Base-by-base conservation (phyloP, 1,140 invertebrate species). In the Pseudomyrmex concolor region DNA sequence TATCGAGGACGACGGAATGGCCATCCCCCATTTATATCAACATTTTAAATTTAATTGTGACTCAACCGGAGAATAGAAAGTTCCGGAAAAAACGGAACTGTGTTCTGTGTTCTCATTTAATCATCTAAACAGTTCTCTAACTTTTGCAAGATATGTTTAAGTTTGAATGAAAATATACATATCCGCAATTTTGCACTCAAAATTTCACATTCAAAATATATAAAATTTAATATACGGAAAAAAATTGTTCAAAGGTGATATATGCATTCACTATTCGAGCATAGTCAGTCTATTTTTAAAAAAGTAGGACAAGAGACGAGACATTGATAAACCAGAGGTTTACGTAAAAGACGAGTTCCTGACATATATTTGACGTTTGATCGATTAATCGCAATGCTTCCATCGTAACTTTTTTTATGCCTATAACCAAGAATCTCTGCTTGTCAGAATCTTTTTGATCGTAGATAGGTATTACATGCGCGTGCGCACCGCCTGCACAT, bases 361-460 rank as follows among this genome's bases (percentile, higher is more conserved):
- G 87, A 88, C 86, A 60, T 86, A 84, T 81, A 86, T 89, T 89
- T 88, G 86, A 88, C 84, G 84, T 89, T 89, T 88, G 86, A 89
- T 84, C 86, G 86, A 89, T 89, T 68, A 80, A 89, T 86, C 85
- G 60, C 57, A 17, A 12, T 48, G 50, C 71, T 50, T 43, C 64
- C 45, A 78, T 68, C 64, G 43, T 64, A 57, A 78, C 19, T 63
- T 67, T 68, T 54, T 45, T 50, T 57, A 68, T 51, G 51, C 63
- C 43, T 45, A 57, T 22, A 22, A 22, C 74, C 12, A 17, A 48
- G 15, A 15, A 68, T 78, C 63, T n/a, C 17, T 17, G 51, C 51
- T 78, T 25, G 74, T 78, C 74, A 78, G 34, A 55, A 77, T 15
- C 25, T 25, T 77, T n/a, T 55, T 22, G 50, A 54, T 8, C 3